Conservation (phyloP, 2,888 invertebrate genomes). For the Epinotia brunnichana region DNA sequence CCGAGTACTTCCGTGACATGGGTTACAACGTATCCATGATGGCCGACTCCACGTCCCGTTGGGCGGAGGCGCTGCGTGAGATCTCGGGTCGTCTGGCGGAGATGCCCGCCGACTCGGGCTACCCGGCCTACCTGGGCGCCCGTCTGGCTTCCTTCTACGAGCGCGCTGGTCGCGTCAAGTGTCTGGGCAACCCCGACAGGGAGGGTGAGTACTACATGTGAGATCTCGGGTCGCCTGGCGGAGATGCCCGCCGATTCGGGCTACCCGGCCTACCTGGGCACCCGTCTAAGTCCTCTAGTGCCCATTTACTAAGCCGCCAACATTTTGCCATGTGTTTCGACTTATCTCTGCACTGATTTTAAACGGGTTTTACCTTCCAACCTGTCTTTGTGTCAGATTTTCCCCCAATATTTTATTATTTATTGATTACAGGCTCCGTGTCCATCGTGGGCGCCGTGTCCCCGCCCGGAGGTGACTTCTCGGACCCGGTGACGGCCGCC, state of each 20-base stretch:
- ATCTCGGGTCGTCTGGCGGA: constrained; percentile 99
- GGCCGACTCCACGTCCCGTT: constrained; percentile 99
- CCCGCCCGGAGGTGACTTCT: constrained; percentile 99
- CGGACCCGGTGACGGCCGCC: constrained; percentile 99
- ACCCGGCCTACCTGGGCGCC: constrained; percentile 99
- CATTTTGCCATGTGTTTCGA: no score
- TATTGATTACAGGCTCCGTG: constrained; percentile 92
- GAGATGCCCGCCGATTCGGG: constrained; percentile 99
- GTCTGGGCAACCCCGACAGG: constrained; percentile 98
- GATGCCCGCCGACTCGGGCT: constrained; percentile 99
- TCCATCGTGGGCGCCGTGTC: constrained; percentile 99
- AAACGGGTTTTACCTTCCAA: no score
- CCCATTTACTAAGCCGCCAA: no score
- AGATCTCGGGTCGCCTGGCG: constrained; percentile 99
- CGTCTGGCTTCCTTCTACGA: constrained; percentile 99
- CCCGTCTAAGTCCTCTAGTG: no score
- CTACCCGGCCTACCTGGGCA: constrained; percentile 99
- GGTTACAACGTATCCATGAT: constrained; percentile 99
- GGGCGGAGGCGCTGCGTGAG: constrained; percentile 99
- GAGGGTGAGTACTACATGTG: constrained; percentile 95
- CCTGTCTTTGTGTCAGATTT: no score
- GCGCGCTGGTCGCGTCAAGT: constrained; percentile 98
- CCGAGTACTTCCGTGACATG: constrained; percentile 99
- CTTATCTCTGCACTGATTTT: no score
- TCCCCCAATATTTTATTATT: no score